Conservation (phyloP, 2,888 invertebrate genomes). For the Troides helena region DNA sequence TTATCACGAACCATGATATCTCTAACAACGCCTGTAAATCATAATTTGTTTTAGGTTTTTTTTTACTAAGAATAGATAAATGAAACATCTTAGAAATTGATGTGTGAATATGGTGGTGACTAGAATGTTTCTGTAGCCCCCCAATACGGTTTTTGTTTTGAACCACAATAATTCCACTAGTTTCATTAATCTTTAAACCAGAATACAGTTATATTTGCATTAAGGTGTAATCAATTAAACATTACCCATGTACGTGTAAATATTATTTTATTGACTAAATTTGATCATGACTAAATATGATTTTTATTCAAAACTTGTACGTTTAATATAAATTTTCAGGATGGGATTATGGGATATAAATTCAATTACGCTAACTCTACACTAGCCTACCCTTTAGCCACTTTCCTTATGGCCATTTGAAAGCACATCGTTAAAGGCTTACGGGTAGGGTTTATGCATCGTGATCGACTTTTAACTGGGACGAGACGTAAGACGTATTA, state of each 20-base stretch:
- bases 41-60: too few relatives aligned
- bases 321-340: slow-evolving; percentile 15
- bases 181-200: too few relatives aligned
- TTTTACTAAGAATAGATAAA: too few relatives aligned
- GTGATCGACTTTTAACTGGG: slow-evolving; percentile 36
- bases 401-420: slow-evolving; percentile 31
- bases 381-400: slow-evolving; percentile 28
- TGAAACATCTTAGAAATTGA: too few relatives aligned
- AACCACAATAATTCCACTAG: too few relatives aligned
- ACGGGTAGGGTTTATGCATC: slow-evolving; percentile 32
- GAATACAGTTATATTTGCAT: too few relatives aligned
- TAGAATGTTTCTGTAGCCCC: too few relatives aligned
- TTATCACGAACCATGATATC: too few relatives aligned
- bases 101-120: too few relatives aligned
- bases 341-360: slow-evolving; percentile 27
- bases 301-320: slow-evolving; percentile 18
- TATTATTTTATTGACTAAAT: background rate
- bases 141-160: too few relatives aligned
- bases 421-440: slow-evolving; percentile 30
- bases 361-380: slow-evolving; percentile 29
- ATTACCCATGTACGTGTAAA: background rate
- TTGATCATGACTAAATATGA: background rate
- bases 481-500: slow-evolving; percentile 37
- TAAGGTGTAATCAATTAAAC: too few relatives aligned
- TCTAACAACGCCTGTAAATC: too few relatives aligned